A percentile compares a stretch with the other conserved stretches of the same genome.
Conservation (phyloP, 2,797 vertebrate species). For the Leucoraja ocellata region DNA sequence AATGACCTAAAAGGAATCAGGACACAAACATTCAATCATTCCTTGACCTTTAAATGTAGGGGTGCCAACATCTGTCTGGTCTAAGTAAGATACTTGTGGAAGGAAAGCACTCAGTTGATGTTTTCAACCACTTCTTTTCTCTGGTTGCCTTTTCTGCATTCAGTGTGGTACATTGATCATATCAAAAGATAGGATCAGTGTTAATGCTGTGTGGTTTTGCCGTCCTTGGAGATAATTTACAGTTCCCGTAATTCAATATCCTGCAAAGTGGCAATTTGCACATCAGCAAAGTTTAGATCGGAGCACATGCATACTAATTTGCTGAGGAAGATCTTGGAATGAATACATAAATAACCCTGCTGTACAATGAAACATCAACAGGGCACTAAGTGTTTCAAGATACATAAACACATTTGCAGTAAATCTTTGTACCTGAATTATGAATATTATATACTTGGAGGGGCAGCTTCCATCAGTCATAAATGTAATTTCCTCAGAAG, state of each 20-base stretch:
- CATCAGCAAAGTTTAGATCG: slow-evolving; percentile 29
- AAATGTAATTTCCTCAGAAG: background rate
- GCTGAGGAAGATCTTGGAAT: slow-evolving; percentile 1
- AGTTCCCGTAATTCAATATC: slow-evolving; percentile 18
- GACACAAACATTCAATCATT: background rate
- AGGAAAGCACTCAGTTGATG: background rate
- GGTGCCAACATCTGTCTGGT: background rate
- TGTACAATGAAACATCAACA: background rate
- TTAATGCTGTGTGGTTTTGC: background rate
- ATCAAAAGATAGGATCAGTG: slow-evolving; percentile 26
- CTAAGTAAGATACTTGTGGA: background rate
- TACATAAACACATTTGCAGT: background rate
- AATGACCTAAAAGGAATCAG: background rate
- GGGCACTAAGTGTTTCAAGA: background rate
- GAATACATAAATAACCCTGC: background rate
- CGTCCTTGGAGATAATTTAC: slow-evolving; percentile 25
- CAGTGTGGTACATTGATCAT: background rate
- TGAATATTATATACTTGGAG: background rate
- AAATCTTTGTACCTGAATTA: background rate
- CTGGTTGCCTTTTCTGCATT: background rate
- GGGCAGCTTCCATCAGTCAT: background rate
- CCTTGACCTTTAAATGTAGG: background rate
- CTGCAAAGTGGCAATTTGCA: slow-evolving; percentile 36
- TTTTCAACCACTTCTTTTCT: background rate
- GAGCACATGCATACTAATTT: slow-evolving; percentile 2